These are phyloP conservation scores for Scaptomyza tumidula DNA, from an alignment of 2,888 invertebrate species.

Conservation along the genomic window DNA sequence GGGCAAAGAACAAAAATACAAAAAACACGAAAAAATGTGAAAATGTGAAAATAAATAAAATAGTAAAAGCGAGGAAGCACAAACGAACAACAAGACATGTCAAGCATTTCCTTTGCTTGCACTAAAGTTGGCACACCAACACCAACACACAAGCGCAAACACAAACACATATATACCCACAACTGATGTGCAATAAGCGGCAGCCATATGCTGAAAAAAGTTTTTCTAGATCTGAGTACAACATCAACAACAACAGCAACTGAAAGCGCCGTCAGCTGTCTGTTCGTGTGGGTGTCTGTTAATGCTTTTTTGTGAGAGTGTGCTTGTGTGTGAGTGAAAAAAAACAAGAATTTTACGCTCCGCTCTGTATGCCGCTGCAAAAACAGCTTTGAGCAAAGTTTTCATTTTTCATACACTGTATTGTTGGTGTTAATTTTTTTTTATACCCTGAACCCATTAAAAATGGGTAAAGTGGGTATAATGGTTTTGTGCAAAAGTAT, in stretches of 20 bases:
- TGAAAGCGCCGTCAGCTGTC: constrained; percentile 33
- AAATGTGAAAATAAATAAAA: constrained; percentile 42
- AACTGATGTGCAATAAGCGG: constrained; percentile 51
- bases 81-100: constrained; percentile 67
- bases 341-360: constrained; percentile 65
- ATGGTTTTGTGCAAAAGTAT: too few species aligned
- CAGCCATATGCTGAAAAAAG: constrained; percentile 57
- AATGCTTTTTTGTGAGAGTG: constrained; percentile 8
- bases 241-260: constrained; percentile 35
- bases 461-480: too few species aligned
- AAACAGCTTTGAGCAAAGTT: constrained; percentile 51
- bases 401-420: constrained; percentile 36
- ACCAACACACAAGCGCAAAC: constrained; percentile 22
- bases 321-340: constrained; percentile 44
- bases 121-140: constrained; percentile 49
- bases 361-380: constrained; percentile 62
- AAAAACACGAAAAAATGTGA: constrained; percentile 5
- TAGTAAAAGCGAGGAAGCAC: constrained; percentile 45
- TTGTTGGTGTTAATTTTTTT: constrained; percentile 26
- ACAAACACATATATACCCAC: constrained; percentile 19
- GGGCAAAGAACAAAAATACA: constrained; percentile 19
- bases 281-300: constrained; percentile 23
- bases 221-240: constrained; percentile 51
- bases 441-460: too few species aligned
- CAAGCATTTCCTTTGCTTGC: constrained; percentile 71